These are phyloP conservation scores for Neolamprologus variostigma DNA, from an alignment of 2,113 vertebrate species.

Conservation along the genomic window DNA sequence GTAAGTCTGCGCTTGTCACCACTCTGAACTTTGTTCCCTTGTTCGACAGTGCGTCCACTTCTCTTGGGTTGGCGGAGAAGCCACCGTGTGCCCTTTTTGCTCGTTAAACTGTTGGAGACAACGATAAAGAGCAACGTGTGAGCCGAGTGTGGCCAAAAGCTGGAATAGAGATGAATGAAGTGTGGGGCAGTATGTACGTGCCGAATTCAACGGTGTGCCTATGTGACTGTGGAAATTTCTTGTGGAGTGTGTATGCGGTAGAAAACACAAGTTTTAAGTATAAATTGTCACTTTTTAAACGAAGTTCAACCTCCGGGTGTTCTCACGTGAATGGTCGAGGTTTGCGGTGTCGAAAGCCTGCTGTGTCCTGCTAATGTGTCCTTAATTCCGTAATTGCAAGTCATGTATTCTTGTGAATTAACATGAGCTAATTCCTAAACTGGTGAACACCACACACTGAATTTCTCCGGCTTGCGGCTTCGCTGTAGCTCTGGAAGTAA, in stretches of 20 bases:
- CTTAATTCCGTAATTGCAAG: background rate
- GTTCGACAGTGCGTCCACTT: background rate
- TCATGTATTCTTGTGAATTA: background rate
- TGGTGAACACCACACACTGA: background rate
- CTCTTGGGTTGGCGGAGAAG: background rate
- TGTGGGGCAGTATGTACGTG: background rate
- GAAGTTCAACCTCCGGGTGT: background rate
- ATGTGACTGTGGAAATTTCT: background rate
- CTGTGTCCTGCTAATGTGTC: background rate
- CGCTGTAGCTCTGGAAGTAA: background rate
- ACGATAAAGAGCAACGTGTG: background rate
- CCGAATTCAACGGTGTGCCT: background rate
- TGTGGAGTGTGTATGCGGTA: background rate
- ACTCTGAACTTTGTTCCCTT: background rate
- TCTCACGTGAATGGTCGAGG: background rate
- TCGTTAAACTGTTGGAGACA: background rate
- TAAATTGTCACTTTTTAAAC: background rate
- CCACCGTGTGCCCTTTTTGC: background rate
- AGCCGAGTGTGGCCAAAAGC: background rate
- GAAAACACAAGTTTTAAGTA: rapidly evolving
- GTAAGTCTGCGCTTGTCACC: constrained; percentile 71
- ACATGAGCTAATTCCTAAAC: background rate
- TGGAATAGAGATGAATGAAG: rapidly evolving
- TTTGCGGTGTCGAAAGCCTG: background rate
- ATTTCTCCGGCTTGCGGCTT: background rate